Evolutionary conservation across 2,113 vertebrate genomes (phyloP), one percentile per base, ranked within the genome.

Genomic region (Pelvicachromis taeniatus): DNA sequence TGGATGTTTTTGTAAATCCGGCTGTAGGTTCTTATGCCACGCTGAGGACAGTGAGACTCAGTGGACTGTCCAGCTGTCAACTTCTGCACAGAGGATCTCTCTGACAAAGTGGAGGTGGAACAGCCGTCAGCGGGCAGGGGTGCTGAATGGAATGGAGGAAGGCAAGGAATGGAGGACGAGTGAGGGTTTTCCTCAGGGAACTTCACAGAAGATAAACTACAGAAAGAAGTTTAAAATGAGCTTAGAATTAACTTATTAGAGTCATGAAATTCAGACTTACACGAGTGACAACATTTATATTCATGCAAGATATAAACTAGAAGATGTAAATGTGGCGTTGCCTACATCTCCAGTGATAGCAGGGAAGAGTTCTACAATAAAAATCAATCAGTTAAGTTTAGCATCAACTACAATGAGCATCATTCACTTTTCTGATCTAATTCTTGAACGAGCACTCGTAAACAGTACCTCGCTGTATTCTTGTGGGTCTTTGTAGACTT

Each of bases 191-290:
- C 93, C 59, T 96, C 95, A 86, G 95, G 92, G 82, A 96, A 95
- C 93, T 95, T 97, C 90, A 95, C 95, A 88, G 96, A 92, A 23
- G 96, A 96, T 88, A 97, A 93, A 94, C 91, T 91, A 87, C 13
- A 31, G 38, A 78, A n/a, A 87, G 21, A 45, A 50, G 29, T 11
- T 42, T 33, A 42, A 78, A 77, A 63, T 17, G 19, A 56, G 14
- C 19, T 78, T 6, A 55, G 6, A 75, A 52, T 75, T n/a, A 13
- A 29, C 5, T 50, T 19, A 29, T 48, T 31, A 2, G 68, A 3
- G 12, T 75, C 42, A 50, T 19, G 68, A 73, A 31, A 73, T 50
- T 50, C 68, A 73, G 42, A 73, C 16, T 12, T 73, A 29, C 68
- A 73, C 1, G 7, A 45, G 14, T n/a, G 38, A 54, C 29, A 21